Base-by-base conservation (phyloP, 2,797 vertebrate genomes). In the Enteromius radiatus region DNA sequence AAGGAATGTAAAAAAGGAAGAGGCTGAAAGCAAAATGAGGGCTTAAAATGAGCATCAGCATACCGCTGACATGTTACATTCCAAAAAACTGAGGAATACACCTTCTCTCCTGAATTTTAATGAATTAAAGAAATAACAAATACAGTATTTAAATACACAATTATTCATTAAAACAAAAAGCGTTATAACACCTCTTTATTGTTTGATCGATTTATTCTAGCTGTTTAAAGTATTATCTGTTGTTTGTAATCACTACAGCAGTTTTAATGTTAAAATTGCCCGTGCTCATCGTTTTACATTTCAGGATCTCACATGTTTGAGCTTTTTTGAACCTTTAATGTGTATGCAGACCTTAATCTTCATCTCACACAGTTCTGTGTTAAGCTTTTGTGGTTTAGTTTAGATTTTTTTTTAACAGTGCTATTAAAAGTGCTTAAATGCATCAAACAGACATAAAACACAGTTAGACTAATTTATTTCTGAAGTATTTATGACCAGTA, bases 391-490 rank as follows among this genome's bases (percentile, higher is more conserved):
- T 76, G n/a, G 3, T 19, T 5, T 19, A 61, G 21, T 26, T 59
- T 8, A 7, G n/a, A 26, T 56, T 75, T 56, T 59, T 41, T 1
- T 59, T 41, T 1, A 59, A 36, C 28, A n/a, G 5, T 8, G 41
- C 41, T 7, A 3, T 1, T 15, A 5, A 52, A 33, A 36, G 38
- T 21, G 31, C 26, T 33, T 8, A 7, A 31, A 65, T 65, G 63
- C 21, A 31, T n/a, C 9, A 67, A 31, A 3, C 14, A 61, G 23
- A 61, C 56, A 28, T 10, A 59, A 15, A 63, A 43, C 56, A 38
- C 31, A 75, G 17, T 63, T 63, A 4, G n/a, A 75, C 12, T 23
- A 41, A 73, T 52, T 73, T 15, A 52, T 73, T 52, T 76, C 23
- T 21, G 38, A 64, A 31, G 28, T 3, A 23, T 23, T n/a, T 64